Percentiles rank a stretch among this genome's conserved stretches.
These are phyloP conservation scores for Shinisaurus crocodilurus DNA, from an alignment of 2,113 vertebrate genomes.

Conservation along the genomic window DNA sequence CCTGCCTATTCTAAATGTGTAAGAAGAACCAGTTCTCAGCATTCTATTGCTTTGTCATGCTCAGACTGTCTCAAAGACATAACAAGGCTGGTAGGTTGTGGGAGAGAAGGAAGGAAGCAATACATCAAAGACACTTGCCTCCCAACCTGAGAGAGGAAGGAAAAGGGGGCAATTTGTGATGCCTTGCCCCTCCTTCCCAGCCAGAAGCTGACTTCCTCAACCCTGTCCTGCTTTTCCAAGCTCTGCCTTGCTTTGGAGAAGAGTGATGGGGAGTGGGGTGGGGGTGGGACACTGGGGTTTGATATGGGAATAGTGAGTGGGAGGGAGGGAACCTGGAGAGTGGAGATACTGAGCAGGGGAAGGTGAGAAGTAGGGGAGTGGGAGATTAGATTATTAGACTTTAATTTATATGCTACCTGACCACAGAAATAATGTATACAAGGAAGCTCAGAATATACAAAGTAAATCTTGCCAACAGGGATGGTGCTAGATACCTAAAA, in stretches of 20 bases:
- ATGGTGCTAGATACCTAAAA: too few species aligned
- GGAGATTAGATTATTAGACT: background rate
- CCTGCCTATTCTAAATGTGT: background rate
- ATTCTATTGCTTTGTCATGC: background rate
- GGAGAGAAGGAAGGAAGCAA: too few species aligned
- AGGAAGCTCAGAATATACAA: too few species aligned
- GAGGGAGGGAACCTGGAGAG: background rate
- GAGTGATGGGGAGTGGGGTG: background rate
- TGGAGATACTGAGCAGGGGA: background rate
- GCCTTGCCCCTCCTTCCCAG: background rate
- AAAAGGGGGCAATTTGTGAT: background rate
- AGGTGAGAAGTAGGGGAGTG: background rate
- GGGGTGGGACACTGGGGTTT: background rate
- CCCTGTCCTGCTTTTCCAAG: background rate
- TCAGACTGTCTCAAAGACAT: too few species aligned
- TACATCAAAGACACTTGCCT: too few species aligned
- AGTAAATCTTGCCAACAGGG: too few species aligned
- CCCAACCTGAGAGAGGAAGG: background rate
- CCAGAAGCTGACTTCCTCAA: background rate
- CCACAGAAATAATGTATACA: background rate
- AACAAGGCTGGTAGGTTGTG: background rate
- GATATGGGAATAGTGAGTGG: background rate
- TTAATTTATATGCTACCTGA: background rate
- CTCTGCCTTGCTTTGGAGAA: background rate
- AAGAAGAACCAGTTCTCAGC: background rate